Percentiles rank a stretch among this genome's conserved stretches.
Conservation (phyloP, 1,140 invertebrate species). For the Alviniconcha marisindica region DNA sequence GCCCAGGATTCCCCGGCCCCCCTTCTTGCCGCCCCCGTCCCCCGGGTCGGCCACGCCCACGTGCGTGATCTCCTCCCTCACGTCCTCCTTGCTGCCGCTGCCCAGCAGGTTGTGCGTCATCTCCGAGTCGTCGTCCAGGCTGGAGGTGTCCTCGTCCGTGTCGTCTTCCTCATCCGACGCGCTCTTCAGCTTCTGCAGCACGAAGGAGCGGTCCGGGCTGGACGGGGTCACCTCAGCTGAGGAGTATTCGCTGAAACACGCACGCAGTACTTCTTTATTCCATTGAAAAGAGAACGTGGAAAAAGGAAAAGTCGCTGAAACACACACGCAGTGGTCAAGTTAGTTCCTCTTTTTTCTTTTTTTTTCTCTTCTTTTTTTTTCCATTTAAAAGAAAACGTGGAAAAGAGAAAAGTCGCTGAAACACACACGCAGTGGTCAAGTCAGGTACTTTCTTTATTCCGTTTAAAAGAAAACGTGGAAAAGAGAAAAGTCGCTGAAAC, state of each 20-base stretch:
- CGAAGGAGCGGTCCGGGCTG: slow-evolving; percentile 47
- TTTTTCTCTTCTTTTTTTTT: too few relatives aligned
- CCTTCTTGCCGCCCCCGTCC: slow-evolving; percentile 31
- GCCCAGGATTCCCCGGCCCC: slow-evolving; percentile 60
- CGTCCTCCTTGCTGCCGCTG: slow-evolving; percentile 31
- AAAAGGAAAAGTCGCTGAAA: too few relatives aligned
- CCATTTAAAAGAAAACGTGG: too few relatives aligned
- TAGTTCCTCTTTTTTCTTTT: too few relatives aligned
- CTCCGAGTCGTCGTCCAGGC: slow-evolving; percentile 33
- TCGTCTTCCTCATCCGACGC: slow-evolving; percentile 49
- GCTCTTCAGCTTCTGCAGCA: slow-evolving; percentile 49
- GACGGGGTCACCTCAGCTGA: slow-evolving; percentile 44
- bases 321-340: too few relatives aligned
- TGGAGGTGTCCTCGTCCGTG: slow-evolving; percentile 46
- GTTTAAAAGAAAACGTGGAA: too few relatives aligned
- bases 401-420: too few relatives aligned
- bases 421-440: too few relatives aligned
- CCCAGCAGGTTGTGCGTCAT: slow-evolving; percentile 36
- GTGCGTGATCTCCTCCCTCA: slow-evolving; percentile 20
- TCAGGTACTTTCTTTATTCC: too few relatives aligned
- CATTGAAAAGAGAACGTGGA: too few relatives aligned
- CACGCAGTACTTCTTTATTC: too few relatives aligned
- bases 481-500: too few relatives aligned
- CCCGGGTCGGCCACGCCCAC: not conserved
- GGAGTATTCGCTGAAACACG: slow-evolving; percentile 51